These are phyloP conservation scores for Cenopis cana DNA, from an alignment of 2,888 invertebrate genomes.

Conservation along the genomic window DNA sequence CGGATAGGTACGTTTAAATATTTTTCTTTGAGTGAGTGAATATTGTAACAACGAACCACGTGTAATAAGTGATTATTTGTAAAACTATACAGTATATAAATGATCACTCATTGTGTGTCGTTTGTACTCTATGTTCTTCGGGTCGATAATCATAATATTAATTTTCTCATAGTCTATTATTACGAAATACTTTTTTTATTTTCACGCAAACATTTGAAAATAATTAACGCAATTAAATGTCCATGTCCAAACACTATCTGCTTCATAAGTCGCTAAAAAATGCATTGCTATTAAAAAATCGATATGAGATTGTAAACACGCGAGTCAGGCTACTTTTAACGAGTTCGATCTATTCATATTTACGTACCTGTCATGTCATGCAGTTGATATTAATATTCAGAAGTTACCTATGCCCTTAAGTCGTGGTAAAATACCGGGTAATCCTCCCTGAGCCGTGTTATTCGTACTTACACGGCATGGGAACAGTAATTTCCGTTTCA, in stretches of 20 bases:
- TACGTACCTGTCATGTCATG: slow-evolving; percentile 35
- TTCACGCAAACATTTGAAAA: slow-evolving; percentile 16
- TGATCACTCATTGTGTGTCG: background rate
- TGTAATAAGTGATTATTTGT: background rate
- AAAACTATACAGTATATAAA: background rate
- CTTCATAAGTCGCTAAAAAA: slow-evolving; percentile 30
- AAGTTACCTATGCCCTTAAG: slow-evolving; percentile 30
- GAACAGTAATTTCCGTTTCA: slow-evolving; percentile 67
- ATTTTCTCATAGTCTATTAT: slow-evolving; percentile 24
- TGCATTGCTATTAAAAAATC: slow-evolving; percentile 46
- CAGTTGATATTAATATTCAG: slow-evolving; percentile 35
- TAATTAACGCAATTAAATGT: slow-evolving; percentile 21
- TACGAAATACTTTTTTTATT: slow-evolving; percentile 19
- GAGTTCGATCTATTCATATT: slow-evolving; percentile 29
- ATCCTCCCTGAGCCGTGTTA: slow-evolving; percentile 40
- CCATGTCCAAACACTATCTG: slow-evolving; percentile 35
- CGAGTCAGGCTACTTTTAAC: slow-evolving; percentile 24
- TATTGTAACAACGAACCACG: slow-evolving; percentile 2
- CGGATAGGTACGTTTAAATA: background rate
- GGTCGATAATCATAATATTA: slow-evolving; percentile 2
- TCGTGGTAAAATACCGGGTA: slow-evolving; percentile 37
- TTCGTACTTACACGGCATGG: slow-evolving; percentile 55
- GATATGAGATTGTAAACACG: slow-evolving; percentile 39
- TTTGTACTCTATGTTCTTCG: background rate
- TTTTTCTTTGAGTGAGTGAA: background rate